phyloP scores from a whole-genome alignment of 2,113 vertebrate species.

The Embiotoca jacksoni region DNA sequence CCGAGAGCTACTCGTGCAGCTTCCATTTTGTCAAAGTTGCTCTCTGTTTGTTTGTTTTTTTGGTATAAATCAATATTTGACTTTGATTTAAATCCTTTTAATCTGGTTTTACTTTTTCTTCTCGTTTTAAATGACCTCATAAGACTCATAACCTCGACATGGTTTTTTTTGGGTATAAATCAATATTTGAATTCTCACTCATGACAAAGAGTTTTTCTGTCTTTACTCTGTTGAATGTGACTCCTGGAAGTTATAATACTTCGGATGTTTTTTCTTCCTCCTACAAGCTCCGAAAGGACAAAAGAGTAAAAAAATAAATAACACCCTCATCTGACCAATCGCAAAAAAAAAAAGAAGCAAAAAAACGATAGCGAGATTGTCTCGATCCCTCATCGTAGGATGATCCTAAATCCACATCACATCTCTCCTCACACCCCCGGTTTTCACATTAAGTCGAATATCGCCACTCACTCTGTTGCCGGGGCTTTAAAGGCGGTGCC shows the following conservation, averaged over 20 bases:
- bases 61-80: background rate
- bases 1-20: no score
- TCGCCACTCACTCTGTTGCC: slow-evolving; percentile 49
- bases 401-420: slow-evolving; percentile 77
- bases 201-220: background rate
- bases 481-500: slow-evolving; percentile 70
- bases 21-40: no score
- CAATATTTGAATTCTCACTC: slow-evolving; percentile 41
- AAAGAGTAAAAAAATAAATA: background rate
- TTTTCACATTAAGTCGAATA: slow-evolving; percentile 68
- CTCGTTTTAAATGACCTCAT: no score
- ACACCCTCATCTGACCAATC: slow-evolving; percentile 57
- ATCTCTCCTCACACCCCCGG: slow-evolving; percentile 70
- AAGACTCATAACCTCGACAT: no score
- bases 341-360: background rate
- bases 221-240: background rate
- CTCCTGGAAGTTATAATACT: slow-evolving; percentile 10
- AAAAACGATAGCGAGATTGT: slow-evolving; percentile 52
- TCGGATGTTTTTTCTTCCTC: slow-evolving; percentile 48
- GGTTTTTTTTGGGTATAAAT: background rate
- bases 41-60: background rate
- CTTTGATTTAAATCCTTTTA: no score
- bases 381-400: slow-evolving; percentile 60
- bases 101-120: no score
- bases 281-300: slow-evolving; percentile 14